Conservation (phyloP, 2,797 vertebrate species). For the Pampus argenteus region DNA sequence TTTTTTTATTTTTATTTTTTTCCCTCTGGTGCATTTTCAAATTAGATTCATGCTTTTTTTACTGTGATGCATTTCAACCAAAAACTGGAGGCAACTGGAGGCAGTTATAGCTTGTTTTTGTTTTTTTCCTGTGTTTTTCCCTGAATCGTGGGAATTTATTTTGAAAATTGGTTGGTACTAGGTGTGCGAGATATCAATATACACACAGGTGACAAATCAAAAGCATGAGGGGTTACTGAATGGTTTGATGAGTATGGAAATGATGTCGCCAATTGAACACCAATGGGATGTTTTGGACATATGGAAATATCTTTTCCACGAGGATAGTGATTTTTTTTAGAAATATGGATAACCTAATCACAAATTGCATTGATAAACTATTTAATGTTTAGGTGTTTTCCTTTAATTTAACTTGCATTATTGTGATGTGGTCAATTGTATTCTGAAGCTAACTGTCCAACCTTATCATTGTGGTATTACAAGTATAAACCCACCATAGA, state of each 20-base stretch:
- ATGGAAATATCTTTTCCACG: no score
- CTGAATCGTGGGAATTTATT: not conserved
- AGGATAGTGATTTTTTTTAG: no score
- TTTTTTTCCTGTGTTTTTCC: not conserved
- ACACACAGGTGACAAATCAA: no score
- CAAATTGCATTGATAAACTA: no score
- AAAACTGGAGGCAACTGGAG: not conserved
- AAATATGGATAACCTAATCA: no score
- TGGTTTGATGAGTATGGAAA: no score
- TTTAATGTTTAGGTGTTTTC: no score
- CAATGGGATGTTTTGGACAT: not conserved
- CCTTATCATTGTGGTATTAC: not conserved
- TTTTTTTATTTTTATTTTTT: not conserved
- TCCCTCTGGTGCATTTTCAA: not conserved
- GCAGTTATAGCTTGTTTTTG: not conserved
- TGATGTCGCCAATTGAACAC: not conserved
- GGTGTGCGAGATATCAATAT: no score
- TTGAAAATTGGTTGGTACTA: no score
- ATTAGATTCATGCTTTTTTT: constrained; percentile 1
- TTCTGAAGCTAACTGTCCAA: not conserved
- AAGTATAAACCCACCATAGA: not conserved
- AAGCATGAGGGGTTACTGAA: no score
- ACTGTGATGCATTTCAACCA: constrained; percentile 1
- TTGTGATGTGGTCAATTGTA: no score
- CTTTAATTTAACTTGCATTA: no score